These are phyloP conservation scores for Thereva unica DNA, from an alignment of 2,888 invertebrate species.

Conservation along the genomic window DNA sequence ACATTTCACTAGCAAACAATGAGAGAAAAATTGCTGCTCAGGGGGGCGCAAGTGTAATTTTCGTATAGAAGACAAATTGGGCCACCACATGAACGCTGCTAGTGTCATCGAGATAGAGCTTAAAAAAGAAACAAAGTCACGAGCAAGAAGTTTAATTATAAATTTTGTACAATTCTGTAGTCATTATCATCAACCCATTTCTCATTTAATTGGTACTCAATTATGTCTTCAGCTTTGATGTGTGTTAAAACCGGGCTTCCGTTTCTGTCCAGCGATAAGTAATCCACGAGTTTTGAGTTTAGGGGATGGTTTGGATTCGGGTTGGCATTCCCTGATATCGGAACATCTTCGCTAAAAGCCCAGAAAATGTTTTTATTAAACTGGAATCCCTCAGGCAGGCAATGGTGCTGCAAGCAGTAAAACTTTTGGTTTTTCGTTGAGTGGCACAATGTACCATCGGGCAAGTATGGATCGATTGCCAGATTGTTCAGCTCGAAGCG, in stretches of 20 bases:
- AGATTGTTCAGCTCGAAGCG: constrained; percentile 75
- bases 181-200: constrained; percentile 69
- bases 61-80: no score
- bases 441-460: constrained; percentile 83
- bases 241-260: constrained; percentile 67
- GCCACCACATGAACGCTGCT: no score
- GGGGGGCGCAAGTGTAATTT: no score
- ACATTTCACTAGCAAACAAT: no score
- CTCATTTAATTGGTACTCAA: constrained; percentile 44
- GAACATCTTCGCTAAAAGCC: constrained; percentile 62
- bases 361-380: constrained; percentile 63
- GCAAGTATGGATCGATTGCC: constrained; percentile 74
- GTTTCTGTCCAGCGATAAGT: constrained; percentile 64
- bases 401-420: constrained; percentile 76
- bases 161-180: constrained; percentile 58
- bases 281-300: constrained; percentile 62
- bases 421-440: constrained; percentile 66
- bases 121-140: background rate
- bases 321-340: constrained; percentile 68
- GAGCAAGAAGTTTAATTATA: background rate
- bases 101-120: background rate
- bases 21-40: no score
- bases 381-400: constrained; percentile 72
- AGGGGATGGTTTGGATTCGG: constrained; percentile 57
- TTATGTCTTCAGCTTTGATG: constrained; percentile 61